phyloP scores from a whole-genome alignment of 2,113 vertebrate genomes.

The Elachura formosa region DNA sequence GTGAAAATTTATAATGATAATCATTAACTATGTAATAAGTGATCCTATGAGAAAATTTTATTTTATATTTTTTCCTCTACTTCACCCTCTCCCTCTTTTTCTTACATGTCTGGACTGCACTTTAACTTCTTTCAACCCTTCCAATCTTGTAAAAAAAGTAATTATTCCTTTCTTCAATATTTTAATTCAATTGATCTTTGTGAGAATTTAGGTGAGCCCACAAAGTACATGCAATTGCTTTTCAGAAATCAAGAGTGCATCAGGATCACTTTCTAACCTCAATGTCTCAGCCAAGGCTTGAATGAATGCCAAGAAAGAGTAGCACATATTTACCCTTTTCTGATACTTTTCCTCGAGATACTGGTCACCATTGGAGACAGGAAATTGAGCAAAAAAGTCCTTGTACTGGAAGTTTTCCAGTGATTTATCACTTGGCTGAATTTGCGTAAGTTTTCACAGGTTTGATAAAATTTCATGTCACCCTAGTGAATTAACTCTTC shows the following conservation, averaged over 20 bases:
- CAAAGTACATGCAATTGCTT: background rate
- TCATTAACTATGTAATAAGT: background rate
- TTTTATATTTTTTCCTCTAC: background rate
- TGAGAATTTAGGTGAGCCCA: background rate
- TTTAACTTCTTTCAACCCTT: background rate
- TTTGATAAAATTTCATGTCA: background rate
- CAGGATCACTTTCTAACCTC: background rate
- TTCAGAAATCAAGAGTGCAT: background rate
- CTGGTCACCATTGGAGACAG: background rate
- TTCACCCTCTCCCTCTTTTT: fast-evolving
- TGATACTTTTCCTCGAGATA: background rate
- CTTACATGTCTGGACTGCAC: fast-evolving
- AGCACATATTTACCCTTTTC: background rate
- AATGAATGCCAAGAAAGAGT: background rate
- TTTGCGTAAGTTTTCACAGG: background rate
- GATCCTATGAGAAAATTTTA: background rate
- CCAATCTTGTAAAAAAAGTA: background rate
- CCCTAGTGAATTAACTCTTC: background rate
- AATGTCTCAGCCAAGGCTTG: background rate
- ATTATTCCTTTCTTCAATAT: background rate
- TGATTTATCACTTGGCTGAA: conserved; percentile 11
- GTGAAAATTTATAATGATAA: background rate
- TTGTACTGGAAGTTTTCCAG: background rate
- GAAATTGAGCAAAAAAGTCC: conserved; percentile 15
- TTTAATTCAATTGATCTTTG: background rate